Evolutionary conservation across 2,113 vertebrate genomes (phyloP), one percentile per base, ranked within the genome.

Genomic region (Argyrosomus japonicus): DNA sequence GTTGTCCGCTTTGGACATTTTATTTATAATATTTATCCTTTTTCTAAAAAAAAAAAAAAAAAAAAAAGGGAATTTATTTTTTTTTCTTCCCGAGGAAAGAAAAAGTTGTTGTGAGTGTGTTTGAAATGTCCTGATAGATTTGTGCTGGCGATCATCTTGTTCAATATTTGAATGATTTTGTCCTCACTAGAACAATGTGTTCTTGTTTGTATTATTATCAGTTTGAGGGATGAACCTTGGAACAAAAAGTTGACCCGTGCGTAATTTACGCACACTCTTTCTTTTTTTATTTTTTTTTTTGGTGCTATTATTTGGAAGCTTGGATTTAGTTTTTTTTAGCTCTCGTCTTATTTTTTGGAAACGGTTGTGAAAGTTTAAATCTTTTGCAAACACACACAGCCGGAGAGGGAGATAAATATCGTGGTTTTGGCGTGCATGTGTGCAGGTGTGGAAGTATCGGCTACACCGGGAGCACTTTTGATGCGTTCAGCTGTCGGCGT

Each of bases 401-500:
- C 18, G 43, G 25, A 29, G 60, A 14, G 2, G n/a, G 57, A 4
- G 10, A 25, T 68, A 65, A 27, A 77, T 77, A 21, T 40, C 6
- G 17, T 2, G 51, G 40, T 77, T 56, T 70, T 27, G 50, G 56
- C 21, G 67, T 54, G 47, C 62, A 19, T 58, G 77, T 57, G 74
- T 70, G 77, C 56, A 62, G 62, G 68, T 77, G 83, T 77, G 75
- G 79, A 75, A 84, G 80, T 78, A 63, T 64, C 53, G 47, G 48
- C 85, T 82, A 64, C 72, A 21, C 70, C 11, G 56, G 36, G 48
- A 71, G 63, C 70, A 89, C 83, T 84, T 40, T 62, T 70, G 88
- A 73, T 48, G 85, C 86, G 84, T 53, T 79, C 67, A 93, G 85
- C 87, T 91, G 90, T 91, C 87, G 67, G 86, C 85, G 85, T 78